phyloP scores from a whole-genome alignment of 2,888 invertebrate species.

The Athalia rosae region DNA sequence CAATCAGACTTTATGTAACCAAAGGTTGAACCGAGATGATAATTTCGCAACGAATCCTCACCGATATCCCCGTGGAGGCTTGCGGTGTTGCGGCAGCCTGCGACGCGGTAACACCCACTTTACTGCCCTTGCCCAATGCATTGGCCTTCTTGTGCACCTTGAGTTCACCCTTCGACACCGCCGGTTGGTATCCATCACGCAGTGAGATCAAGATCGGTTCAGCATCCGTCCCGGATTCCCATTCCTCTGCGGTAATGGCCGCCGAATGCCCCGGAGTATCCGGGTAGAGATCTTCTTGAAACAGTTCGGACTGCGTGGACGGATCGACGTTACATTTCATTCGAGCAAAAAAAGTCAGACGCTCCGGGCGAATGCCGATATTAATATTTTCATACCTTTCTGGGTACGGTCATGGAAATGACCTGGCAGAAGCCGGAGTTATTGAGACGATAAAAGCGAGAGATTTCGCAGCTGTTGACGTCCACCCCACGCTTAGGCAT shows the following conservation, averaged over 20 bases:
- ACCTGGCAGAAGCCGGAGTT: slow-evolving; percentile 96
- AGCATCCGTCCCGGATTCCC: slow-evolving; percentile 91
- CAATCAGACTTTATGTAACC: no score
- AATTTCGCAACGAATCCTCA: slow-evolving; percentile 52
- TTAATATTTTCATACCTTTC: slow-evolving; percentile 79
- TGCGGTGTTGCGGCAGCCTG: slow-evolving; percentile 49
- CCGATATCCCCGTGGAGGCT: slow-evolving; percentile 59
- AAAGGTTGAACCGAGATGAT: neutral
- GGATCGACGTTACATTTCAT: neutral
- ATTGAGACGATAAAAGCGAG: slow-evolving; percentile 96
- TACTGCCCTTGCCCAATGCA: slow-evolving; percentile 82
- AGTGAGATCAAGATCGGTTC: slow-evolving; percentile 94
- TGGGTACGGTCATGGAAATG: slow-evolving; percentile 97
- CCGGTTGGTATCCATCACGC: slow-evolving; percentile 84
- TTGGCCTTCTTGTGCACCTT: slow-evolving; percentile 87
- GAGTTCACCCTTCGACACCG: slow-evolving; percentile 78
- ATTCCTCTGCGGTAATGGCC: slow-evolving; percentile 93
- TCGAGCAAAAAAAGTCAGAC: no score
- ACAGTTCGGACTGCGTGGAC: slow-evolving; percentile 86
- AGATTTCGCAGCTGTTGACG: slow-evolving; percentile 94
- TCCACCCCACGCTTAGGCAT: slow-evolving; percentile 99
- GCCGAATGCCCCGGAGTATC: slow-evolving; percentile 95
- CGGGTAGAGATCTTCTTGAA: slow-evolving; percentile 98
- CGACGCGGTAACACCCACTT: slow-evolving; percentile 57
- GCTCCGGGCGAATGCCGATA: neutral